Conservation (phyloP, 2,113 vertebrate genomes). For the Mesembrinibis cayennensis region DNA sequence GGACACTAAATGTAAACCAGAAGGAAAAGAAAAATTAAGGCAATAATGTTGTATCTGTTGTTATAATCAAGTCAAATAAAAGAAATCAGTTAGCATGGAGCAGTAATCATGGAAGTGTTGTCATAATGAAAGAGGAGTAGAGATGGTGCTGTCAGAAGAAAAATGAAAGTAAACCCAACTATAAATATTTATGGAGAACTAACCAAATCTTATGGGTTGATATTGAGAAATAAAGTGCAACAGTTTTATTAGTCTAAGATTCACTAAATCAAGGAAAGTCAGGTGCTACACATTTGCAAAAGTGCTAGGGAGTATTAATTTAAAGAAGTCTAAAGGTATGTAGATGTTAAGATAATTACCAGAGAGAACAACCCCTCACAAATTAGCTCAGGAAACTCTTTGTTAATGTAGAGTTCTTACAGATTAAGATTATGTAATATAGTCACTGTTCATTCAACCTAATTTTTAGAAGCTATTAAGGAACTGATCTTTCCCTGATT, state of each 20-base stretch:
- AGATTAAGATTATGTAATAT: neutral
- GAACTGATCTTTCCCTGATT: neutral
- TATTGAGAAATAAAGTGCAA: neutral
- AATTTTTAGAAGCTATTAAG: neutral
- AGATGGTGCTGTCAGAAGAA: neutral
- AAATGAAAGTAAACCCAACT: neutral
- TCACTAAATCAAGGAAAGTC: neutral
- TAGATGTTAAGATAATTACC: neutral
- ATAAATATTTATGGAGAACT: neutral
- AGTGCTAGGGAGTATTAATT: neutral
- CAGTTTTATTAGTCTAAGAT: neutral
- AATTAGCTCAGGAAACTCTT: neutral
- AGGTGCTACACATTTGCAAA: neutral
- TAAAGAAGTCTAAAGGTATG: neutral
- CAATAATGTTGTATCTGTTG: neutral
- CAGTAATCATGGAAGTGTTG: neutral
- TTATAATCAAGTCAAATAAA: neutral
- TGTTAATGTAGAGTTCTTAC: neutral
- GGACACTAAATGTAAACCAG: neutral
- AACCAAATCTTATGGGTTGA: neutral
- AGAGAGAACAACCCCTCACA: neutral
- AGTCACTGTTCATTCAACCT: neutral
- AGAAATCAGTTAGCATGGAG: neutral
- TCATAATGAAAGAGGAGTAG: neutral
- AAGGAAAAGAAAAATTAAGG: neutral